Percentiles rank a stretch among this genome's conserved stretches.
phyloP scores from a whole-genome alignment of 2,797 vertebrate genomes.

The Muscicapa striata region DNA sequence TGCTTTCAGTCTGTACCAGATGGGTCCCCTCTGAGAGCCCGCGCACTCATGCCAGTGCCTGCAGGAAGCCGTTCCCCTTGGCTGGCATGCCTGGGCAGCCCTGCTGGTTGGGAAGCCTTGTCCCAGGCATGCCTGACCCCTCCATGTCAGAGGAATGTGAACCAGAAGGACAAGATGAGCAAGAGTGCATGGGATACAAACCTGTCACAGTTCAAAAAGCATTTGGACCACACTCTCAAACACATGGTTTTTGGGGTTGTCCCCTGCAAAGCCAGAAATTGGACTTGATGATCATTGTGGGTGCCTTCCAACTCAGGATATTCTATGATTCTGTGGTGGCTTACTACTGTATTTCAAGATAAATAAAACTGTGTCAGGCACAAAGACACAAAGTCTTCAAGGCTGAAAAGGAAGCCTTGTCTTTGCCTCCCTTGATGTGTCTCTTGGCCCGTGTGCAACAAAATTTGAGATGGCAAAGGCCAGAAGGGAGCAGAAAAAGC shows the following conservation, averaged over 20 bases:
- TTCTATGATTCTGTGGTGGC: not conserved
- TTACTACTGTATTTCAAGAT: not conserved
- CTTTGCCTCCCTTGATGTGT: not conserved
- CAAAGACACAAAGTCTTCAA: not conserved
- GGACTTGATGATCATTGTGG: fast-evolving
- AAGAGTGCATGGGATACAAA: not conserved
- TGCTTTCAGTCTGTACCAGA: not conserved
- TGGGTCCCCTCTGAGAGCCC: not conserved
- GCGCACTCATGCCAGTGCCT: not conserved
- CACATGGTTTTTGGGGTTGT: not conserved
- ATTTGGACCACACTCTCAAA: not conserved
- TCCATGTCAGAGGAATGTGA: not conserved
- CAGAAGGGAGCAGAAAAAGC: not conserved
- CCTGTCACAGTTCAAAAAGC: not conserved
- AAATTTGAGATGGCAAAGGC: not conserved
- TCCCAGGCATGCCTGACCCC: not conserved
- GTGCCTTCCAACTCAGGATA: not conserved
- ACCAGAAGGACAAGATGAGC: not conserved
- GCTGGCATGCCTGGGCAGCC: not conserved
- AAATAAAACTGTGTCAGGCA: not conserved
- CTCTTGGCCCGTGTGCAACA: not conserved
- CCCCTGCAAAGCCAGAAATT: not conserved
- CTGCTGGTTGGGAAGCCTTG: not conserved
- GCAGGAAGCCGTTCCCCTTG: not conserved
- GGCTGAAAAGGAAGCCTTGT: not conserved